Base-by-base conservation (phyloP, 2,888 invertebrate genomes). In the Caenorhabditis wallacei region DNA sequence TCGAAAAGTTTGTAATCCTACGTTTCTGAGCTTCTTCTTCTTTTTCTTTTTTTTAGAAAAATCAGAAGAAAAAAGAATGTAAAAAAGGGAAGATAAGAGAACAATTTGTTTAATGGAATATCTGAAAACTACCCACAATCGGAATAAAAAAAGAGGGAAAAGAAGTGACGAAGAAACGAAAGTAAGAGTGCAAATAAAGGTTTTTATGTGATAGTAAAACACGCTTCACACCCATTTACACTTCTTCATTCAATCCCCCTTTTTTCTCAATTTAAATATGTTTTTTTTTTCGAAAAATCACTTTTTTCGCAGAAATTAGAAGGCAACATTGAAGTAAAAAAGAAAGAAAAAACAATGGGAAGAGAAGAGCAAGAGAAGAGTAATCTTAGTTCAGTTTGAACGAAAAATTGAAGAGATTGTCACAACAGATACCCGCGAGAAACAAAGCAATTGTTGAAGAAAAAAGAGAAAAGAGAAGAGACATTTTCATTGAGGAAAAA, bases 181-280 rank as follows among this genome's bases (percentile, higher is more conserved):
- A 76, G 76, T 76, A 68, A 76, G 68, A 76, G 76, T 61, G 76
- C 76, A 76, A 76, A 76, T 76, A 76, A 76, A 76, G 68, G 22
- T 59, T 76, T 76, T 76, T 76, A 76, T 76, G 68, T 76, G 76
- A 76, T 76, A 76, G 76, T 76, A 76, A 76, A 68, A 57, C 40
- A 56, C 64, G 64, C 57, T 54, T 66, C 64, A 66, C 64, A 74
- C 74, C 64, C 74, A 66, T 74, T 74, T 63, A 51, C 69, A 69
- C 69, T 40, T 57, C 54, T 71, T 46, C 59, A 35, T 59, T 51
- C 46, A 13, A 2, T 59, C 26, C 40, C 48, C 48, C 37, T 53
- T 43, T 71, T 51, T 61, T 37, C 35, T 64, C 51, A 51, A 7
- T 61, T 51, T 66, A 53, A 66, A 66, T 53, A 66, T 66, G 53